Evolutionary conservation across 1,140 invertebrate species (phyloP).

Genomic region (Neodiprion virginianus): DNA sequence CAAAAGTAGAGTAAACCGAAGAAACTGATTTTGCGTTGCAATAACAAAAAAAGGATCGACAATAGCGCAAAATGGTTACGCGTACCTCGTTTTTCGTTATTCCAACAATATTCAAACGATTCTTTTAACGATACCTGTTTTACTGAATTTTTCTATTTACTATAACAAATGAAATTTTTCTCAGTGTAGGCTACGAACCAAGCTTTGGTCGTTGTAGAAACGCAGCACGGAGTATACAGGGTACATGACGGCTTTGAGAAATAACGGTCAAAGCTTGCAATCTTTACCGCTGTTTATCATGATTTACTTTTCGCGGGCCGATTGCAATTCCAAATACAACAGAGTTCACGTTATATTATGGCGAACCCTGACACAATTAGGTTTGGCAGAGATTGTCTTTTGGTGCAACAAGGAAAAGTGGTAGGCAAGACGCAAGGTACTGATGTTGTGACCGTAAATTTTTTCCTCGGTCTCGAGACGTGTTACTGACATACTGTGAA

Average conservation of each 20-base stretch:
- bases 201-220: background rate
- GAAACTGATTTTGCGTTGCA: no score
- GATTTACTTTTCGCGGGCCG: constrained; percentile 30
- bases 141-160: no score
- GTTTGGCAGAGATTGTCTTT: background rate
- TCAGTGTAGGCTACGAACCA: background rate
- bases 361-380: background rate
- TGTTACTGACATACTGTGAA: no score
- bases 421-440: background rate
- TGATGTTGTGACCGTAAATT: no score
- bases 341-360: background rate
- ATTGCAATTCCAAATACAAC: constrained; percentile 10
- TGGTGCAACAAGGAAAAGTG: background rate
- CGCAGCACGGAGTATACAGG: background rate
- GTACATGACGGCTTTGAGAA: constrained; percentile 12
- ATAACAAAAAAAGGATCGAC: no score
- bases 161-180: no score
- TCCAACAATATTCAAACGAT: no score
- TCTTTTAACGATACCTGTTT: no score
- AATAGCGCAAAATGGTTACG: no score
- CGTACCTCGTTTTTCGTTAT: no score
- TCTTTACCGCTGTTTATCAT: constrained; percentile 37
- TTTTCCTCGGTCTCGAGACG: no score
- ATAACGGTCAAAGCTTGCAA: constrained; percentile 35
- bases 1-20: no score